Evolutionary conservation across 2,888 invertebrate species (phyloP).

Genomic region (Drosophila aldrichi): DNA sequence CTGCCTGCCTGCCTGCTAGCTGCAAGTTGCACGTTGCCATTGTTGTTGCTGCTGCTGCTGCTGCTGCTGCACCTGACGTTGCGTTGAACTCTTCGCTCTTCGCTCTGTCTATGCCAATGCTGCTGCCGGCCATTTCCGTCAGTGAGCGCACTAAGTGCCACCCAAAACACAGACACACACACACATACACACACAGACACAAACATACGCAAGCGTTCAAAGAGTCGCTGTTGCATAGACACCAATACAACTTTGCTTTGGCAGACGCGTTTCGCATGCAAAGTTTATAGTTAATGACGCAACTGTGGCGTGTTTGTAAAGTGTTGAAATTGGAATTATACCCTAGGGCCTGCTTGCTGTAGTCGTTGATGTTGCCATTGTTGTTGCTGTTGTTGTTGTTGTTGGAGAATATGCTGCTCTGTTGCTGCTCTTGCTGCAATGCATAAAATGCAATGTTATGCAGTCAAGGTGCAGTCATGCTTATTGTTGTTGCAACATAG

Average conservation of each 20-base stretch:
- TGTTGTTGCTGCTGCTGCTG: slow-evolving; percentile 21
- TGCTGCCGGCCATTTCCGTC: slow-evolving; percentile 72
- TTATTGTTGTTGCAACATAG: slow-evolving; percentile 24
- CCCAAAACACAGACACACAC: slow-evolving; percentile 15
- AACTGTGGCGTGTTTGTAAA: slow-evolving; percentile 80
- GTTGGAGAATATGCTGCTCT: no score
- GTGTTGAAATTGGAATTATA: slow-evolving; percentile 83
- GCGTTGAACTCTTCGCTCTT: slow-evolving; percentile 70
- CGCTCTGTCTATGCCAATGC: slow-evolving; percentile 55
- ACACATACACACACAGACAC: slow-evolving; percentile 11
- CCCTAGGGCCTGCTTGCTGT: slow-evolving; percentile 60
- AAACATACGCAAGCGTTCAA: background rate
- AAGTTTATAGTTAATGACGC: slow-evolving; percentile 79
- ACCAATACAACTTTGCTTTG: slow-evolving; percentile 28
- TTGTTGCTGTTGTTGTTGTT: slow-evolving; percentile 19
- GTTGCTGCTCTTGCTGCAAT: slow-evolving; percentile 28
- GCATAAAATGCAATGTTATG: slow-evolving; percentile 37
- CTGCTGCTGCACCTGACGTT: slow-evolving; percentile 71
- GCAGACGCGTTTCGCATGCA: slow-evolving; percentile 71
- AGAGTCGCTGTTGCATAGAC: slow-evolving; percentile 12
- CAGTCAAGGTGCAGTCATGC: slow-evolving; percentile 21
- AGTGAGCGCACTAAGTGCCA: slow-evolving; percentile 65
- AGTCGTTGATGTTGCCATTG: slow-evolving; percentile 1
- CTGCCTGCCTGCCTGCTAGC: slow-evolving; percentile 1
- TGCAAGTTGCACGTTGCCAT: slow-evolving; percentile 5